Evolutionary conservation across 2,113 vertebrate species (phyloP), one percentile per base, ranked within the genome.

Genomic region (Plecturocebus donacophilus): DNA sequence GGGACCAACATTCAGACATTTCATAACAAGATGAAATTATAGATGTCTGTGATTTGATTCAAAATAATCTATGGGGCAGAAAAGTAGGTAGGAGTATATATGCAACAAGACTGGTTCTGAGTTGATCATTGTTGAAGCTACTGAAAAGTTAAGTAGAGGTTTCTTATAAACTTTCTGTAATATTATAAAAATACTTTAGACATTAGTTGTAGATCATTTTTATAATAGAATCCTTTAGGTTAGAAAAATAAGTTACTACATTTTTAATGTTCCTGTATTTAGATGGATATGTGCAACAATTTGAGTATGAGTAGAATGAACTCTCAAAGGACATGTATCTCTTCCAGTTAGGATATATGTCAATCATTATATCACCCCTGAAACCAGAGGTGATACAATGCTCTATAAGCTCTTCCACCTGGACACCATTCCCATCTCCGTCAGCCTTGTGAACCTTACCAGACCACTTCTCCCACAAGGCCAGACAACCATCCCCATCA

Each of bases 331-430:
- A 20, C 12, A 32, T 19, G 1, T 52, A 10, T 79, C 32, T 91
- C 73, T 6, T 91, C 21, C 45, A 47, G 23, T 54, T 70, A 68
- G 73, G 17, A 9, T 75, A 7, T 14, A 2, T 76, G 12, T 54
- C 77, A 12, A 35, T 87, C 40, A 27, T 85, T 16, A 0, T 49
- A n/a, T 68, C 49, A 93, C 45, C 13, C 32, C 13, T 14, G 70
- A 91, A 84, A 32, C 30, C 47, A 75, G 58, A 52, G 52, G 52
- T 52, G 14, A 52, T 52, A 52, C 52, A 52, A 52, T 52, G 52
- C 52, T 99, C 77, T 99, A 99, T 97, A 99, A 99, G 98, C 98
- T 99, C 0, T 99, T 99, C 86, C 99, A 99, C 94, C 95, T 99
- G 84, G 99, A 99, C 49, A 99, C 99, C 38, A 97, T 97, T 68